These are phyloP conservation scores for Pocota personata DNA, from an alignment of 2,888 invertebrate species.

Conservation along the genomic window DNA sequence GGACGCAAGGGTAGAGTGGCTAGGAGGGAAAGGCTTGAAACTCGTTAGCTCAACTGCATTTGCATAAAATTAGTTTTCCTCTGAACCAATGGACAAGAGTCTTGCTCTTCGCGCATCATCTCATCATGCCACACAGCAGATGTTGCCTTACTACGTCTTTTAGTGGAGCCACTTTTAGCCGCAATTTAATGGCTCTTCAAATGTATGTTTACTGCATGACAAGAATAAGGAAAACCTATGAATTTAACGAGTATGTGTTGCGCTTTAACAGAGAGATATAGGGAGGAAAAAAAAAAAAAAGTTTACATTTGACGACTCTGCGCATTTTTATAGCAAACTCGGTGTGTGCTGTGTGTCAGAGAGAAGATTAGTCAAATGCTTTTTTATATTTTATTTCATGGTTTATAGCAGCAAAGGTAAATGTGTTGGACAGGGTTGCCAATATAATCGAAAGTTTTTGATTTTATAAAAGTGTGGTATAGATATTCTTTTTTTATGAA, in stretches of 20 bases:
- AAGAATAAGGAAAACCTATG: neutral
- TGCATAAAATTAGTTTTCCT: constrained; percentile 43
- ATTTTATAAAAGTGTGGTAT: too few species aligned
- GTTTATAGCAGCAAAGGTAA: constrained; percentile 3
- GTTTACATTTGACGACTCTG: neutral
- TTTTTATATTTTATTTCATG: neutral
- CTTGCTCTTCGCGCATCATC: neutral
- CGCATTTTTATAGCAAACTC: constrained; percentile 25
- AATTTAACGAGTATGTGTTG: constrained; percentile 38
- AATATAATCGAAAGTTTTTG: neutral
- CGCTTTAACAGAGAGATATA: neutral
- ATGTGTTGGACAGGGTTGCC: constrained; percentile 2
- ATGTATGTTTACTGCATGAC: constrained; percentile 49
- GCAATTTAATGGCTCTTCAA: constrained; percentile 49
- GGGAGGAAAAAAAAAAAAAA: neutral
- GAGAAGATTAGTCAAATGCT: neutral
- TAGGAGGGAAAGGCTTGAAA: neutral
- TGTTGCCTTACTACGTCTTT: constrained; percentile 15
- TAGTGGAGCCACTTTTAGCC: constrained; percentile 32
- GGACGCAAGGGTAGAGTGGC: neutral
- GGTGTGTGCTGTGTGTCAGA: neutral
- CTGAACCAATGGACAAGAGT: constrained; percentile 8
- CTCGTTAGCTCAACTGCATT: constrained; percentile 32
- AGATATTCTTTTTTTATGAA: too few species aligned
- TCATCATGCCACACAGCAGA: constrained; percentile 16